Conservation (phyloP, 35 echinoderm and acorn worm species). For the Ptychodera flava region DNA sequence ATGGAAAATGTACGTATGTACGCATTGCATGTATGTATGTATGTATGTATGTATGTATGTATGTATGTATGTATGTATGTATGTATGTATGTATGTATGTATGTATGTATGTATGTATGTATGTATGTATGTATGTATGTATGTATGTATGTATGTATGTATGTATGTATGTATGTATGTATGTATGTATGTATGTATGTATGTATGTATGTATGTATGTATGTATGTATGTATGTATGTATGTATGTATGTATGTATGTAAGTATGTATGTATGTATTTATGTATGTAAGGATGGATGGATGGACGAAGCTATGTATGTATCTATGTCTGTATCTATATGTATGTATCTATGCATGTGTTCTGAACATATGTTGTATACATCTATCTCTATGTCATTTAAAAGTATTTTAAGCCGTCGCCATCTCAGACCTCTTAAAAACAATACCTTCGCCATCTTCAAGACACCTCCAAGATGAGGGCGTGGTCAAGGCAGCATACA, state of each 20-base stretch:
- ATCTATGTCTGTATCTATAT: neutral
- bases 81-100: neutral
- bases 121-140: neutral
- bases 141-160: neutral
- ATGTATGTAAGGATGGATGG: neutral
- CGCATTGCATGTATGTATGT: conserved; percentile 1
- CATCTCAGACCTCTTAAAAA: too few species aligned
- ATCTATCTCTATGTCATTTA: too few species aligned
- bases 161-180: conserved; percentile 19
- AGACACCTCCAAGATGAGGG: too few species aligned
- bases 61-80: neutral
- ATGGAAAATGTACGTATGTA: neutral
- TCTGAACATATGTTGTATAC: too few species aligned
- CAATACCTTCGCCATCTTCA: too few species aligned
- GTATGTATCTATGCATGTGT: neutral
- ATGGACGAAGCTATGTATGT: neutral
- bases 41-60: conserved; percentile 2
- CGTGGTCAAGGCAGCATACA: too few species aligned
- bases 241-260: conserved; percentile 14
- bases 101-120: neutral
- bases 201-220: conserved; percentile 35
- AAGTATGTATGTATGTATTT: neutral
- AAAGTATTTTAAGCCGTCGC: too few species aligned
- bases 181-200: conserved; percentile 37
- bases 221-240: conserved; percentile 16